Evolutionary conservation across 2,888 invertebrate species (phyloP).

Genomic region (Caenorhabditis imperialis): DNA sequence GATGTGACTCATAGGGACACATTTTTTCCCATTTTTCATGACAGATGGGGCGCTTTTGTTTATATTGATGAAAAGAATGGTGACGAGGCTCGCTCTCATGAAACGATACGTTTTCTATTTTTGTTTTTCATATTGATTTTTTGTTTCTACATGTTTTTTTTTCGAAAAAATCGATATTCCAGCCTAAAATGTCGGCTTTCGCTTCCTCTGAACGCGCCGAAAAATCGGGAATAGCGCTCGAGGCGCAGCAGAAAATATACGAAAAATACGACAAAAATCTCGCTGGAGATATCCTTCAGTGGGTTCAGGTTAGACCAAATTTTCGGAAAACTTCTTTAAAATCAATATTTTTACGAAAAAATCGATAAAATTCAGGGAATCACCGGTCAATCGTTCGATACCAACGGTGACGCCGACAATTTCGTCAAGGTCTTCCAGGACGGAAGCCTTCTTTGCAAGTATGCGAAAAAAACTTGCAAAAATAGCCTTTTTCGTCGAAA

Average conservation of each 20-base stretch:
- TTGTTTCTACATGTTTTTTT: no score
- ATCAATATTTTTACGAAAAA: neutral
- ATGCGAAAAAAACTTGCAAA: no score
- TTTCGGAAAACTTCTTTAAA: neutral
- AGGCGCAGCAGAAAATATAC: constrained; percentile 84
- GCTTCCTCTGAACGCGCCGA: constrained; percentile 63
- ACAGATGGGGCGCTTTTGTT: neutral
- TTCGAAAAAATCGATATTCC: no score
- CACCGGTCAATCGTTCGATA: constrained; percentile 86
- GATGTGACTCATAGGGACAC: constrained; percentile 19
- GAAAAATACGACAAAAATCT: constrained; percentile 96
- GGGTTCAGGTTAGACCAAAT: constrained; percentile 86
- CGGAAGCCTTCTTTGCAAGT: constrained; percentile 93
- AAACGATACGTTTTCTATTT: neutral
- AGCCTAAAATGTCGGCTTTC: constrained; percentile 39
- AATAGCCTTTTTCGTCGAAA: no score
- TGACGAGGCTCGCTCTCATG: neutral
- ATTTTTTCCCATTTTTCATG: constrained; percentile 5
- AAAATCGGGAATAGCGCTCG: constrained; percentile 75
- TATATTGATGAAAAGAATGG: neutral
- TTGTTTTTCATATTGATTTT: constrained; percentile 1
- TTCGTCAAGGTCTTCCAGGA: constrained; percentile 91
- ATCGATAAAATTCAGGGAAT: constrained; percentile 84
- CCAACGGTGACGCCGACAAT: constrained; percentile 92
- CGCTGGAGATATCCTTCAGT: constrained; percentile 91